Percentiles rank a stretch among this genome's conserved stretches.
These are phyloP conservation scores for Iguana delicatissima DNA, from an alignment of 2,797 vertebrate species.

Conservation along the genomic window DNA sequence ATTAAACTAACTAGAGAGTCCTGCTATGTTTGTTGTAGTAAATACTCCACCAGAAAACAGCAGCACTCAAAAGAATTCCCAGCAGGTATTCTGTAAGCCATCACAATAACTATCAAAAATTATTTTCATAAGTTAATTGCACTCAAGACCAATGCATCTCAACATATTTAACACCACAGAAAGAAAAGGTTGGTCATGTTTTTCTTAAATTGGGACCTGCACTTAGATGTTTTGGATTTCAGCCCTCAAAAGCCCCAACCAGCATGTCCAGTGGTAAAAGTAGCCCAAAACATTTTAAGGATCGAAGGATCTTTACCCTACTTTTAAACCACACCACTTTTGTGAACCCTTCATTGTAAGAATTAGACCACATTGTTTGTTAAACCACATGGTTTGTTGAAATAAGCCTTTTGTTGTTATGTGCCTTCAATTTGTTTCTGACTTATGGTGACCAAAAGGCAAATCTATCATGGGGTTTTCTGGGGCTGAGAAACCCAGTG, in stretches of 20 bases:
- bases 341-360: conserved; percentile 21
- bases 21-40: conserved; percentile 56
- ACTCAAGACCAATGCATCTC: conserved; percentile 36
- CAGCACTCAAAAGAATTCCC: conserved; percentile 51
- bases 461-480: no score
- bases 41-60: conserved; percentile 63
- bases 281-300: neutral
- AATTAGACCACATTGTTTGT: neutral
- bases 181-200: conserved; percentile 39
- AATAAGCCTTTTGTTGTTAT: no score
- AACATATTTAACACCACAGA: conserved; percentile 31
- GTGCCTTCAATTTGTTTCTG: no score
- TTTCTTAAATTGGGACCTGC: neutral
- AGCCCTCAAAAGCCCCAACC: neutral
- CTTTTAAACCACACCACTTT: neutral
- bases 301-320: neutral
- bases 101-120: conserved; percentile 62
- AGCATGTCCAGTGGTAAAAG: conserved; percentile 9
- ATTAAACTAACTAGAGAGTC: conserved; percentile 64
- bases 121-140: conserved; percentile 65
- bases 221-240: neutral
- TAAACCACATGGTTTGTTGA: neutral
- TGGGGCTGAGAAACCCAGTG: no score
- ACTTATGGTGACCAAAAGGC: no score
- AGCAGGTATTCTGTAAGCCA: conserved; percentile 46